Evolutionary conservation across 2,113 vertebrate species (phyloP).

Genomic region (Corythaixoides concolor): DNA sequence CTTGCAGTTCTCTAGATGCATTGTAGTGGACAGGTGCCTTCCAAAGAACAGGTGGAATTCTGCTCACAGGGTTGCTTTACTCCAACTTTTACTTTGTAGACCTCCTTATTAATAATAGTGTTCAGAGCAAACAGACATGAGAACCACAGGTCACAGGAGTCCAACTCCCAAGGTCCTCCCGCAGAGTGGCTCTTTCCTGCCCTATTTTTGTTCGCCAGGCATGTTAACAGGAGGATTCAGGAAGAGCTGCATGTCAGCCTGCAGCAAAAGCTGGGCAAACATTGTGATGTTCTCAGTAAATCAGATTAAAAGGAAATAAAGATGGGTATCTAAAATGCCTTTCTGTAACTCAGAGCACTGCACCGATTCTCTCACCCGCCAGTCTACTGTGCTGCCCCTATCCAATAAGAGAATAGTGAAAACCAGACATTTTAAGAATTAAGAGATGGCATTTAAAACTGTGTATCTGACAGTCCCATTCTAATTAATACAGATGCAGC

Average conservation of each 20-base stretch:
- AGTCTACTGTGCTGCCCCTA: neutral
- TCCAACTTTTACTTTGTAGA: neutral
- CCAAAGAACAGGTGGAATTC: neutral
- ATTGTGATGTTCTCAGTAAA: neutral
- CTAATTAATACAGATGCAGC: neutral
- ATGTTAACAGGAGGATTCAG: neutral
- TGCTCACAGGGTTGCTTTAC: neutral
- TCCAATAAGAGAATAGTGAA: neutral
- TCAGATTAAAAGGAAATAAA: constrained; percentile 16
- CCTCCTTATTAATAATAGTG: neutral
- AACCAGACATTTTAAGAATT: neutral
- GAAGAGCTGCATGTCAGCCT: neutral
- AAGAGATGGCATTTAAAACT: neutral
- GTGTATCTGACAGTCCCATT: neutral
- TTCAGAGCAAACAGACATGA: neutral
- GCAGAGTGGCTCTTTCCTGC: neutral
- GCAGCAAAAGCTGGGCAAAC: neutral
- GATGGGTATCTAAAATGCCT: neutral
- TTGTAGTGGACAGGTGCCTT: neutral
- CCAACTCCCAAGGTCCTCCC: accelerated
- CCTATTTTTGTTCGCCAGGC: neutral
- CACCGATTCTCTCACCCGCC: neutral
- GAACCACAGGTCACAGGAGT: neutral
- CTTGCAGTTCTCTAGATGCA: neutral
- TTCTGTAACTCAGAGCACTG: neutral